Evolutionary conservation across 2,113 vertebrate genomes (phyloP), one percentile per base, ranked within the genome.

Genomic region (Chionomys nivalis): DNA sequence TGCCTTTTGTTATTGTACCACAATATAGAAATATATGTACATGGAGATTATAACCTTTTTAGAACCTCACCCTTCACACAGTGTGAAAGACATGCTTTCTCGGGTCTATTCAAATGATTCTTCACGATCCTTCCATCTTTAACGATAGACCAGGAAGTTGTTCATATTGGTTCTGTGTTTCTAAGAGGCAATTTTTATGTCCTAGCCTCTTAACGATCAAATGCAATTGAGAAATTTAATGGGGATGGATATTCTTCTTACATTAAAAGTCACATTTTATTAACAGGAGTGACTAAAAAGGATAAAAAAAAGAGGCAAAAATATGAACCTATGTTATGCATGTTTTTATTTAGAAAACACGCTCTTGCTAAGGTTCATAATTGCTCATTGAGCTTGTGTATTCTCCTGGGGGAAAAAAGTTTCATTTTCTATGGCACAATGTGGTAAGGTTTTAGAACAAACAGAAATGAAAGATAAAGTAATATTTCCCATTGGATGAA

Each of bases 291-390:
- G 61, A 78, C 66, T 93, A 66, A 89, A 88, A 82, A 11, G 8
- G 4, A 89, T 70, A 13, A 61, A 10, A 61, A 10, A 78, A 87
- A 63, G 52, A 4, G 39, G 17, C 21, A 79, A 92, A 93, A 44
- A 31, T 85, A 55, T 55, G 36, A 92, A 10, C 47, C 81, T 31
- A 88, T 33, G 10, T 21, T 83, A 79, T 3, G 68, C 2, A 58
- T 76, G 1, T 47, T 65, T 90, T n/a, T 24, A 78, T 91, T 94
- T 94, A 42, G 87, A 83, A 94, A 12, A 68, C 36, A 87, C 73
- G 87, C 52, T 89, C 91, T 78, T 55, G 39, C 3, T 28, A 78
- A 89, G 17, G 26, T 79, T 52, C 5, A 49, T 61, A 78, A 88
- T 42, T 87, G 24, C 70, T 39, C 5, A 81, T 33, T 81, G 66